Base-by-base conservation (phyloP, 2,888 invertebrate genomes). In the Gari tellinella region DNA sequence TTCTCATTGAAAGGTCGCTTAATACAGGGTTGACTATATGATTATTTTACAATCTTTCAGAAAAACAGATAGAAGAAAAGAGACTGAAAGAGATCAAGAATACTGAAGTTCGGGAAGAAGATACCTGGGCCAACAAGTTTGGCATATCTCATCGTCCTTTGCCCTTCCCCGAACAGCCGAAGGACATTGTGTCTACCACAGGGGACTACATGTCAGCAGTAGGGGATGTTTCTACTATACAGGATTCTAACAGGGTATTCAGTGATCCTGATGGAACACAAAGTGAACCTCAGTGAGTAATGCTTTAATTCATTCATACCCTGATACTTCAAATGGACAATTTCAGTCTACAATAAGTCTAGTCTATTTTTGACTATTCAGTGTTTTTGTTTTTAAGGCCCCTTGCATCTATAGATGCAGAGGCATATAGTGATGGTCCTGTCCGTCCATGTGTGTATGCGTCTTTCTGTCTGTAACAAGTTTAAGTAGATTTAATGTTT, bases 11-110 rank as follows among this genome's bases (percentile, higher is more conserved):
- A n/a, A n/a, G n/a, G n/a, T n/a, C n/a, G n/a, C n/a, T n/a, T n/a
- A n/a, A n/a, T n/a, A n/a, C n/a, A n/a, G n/a, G n/a, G n/a, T n/a
- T n/a, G n/a, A 10, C 31, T 31, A 31, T 31, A 4, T 31, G 31
- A 31, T 31, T 31, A 4, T 31, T 31, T 31, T 31, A 7, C 4
- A 31, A 31, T 31, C 5, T 7, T 31, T 31, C 31, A 88, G 88
- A 87, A 46, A 82, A 79, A 57, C 92, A 92, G 81, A 85, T 90
- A 63, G 92, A 92, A 81, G 92, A 92, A 63, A 90, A 92, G 67
- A 84, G 90, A 45, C 53, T 82, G 31, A 80, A 79, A 61, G 87
- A 88, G 55, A 56, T 76, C 49, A 73, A 69, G 52, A 82, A 84
- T 43, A 74, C 60, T 37, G 72, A 63, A 17, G 56, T 64, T 15